These are phyloP conservation scores for Echiichthys vipera DNA, from an alignment of 2,797 vertebrate genomes.

Conservation along the genomic window DNA sequence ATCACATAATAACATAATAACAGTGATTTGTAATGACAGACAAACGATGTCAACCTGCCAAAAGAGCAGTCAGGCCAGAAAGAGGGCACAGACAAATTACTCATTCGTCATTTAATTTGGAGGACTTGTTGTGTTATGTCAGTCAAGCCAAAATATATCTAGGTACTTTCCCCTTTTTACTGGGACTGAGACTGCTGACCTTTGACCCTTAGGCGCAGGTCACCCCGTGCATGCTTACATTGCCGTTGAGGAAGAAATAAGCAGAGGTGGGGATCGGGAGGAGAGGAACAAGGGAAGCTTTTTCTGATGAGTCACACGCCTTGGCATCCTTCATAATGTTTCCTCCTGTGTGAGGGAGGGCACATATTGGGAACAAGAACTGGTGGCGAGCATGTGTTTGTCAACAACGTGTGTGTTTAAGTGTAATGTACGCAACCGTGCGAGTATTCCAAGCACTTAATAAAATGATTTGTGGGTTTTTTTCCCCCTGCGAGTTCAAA, in stretches of 20 bases:
- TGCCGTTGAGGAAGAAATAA: constrained; percentile 1
- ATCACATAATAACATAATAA: not conserved
- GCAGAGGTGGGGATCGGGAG: constrained; percentile 10
- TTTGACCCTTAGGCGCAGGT: constrained; percentile 27
- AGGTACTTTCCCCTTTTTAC: constrained; percentile 9
- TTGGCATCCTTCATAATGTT: constrained; percentile 54
- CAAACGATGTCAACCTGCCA: not conserved
- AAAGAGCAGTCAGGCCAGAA: not conserved
- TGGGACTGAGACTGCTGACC: not conserved
- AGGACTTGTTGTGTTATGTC: not conserved
- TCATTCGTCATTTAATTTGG: not conserved
- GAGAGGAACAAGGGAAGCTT: constrained; percentile 19
- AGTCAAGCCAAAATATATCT: not conserved
- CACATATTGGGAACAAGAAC: constrained; percentile 13
- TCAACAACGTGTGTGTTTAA: constrained; percentile 60
- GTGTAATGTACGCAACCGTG: constrained; percentile 48
- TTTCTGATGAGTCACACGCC: constrained; percentile 68
- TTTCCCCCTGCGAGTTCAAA: constrained; percentile 79
- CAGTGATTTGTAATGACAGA: not conserved
- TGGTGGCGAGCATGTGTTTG: constrained; percentile 45
- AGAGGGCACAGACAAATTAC: not conserved
- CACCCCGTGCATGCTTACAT: not conserved
- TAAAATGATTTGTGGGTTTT: constrained; percentile 81
- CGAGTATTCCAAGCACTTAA: constrained; percentile 79
- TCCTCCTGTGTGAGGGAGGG: constrained; percentile 36